Evolutionary conservation across 2,113 vertebrate species (phyloP).

Genomic region (Pavo muticus): DNA sequence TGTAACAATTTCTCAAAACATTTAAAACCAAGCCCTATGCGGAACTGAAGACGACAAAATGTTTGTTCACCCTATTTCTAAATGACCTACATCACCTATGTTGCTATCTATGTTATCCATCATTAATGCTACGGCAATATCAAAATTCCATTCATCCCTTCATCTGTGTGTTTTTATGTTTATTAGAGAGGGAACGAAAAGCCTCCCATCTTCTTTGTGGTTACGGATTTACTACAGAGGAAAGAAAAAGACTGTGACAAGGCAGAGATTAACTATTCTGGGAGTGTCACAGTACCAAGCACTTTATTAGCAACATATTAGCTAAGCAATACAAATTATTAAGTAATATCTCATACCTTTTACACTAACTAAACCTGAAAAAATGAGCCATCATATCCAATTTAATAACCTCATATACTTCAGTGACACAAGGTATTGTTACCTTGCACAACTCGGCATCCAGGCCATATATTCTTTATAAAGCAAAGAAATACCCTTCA

Average conservation of each 20-base stretch:
- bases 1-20: background rate
- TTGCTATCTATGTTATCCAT: background rate
- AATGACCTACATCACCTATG: background rate
- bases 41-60: background rate
- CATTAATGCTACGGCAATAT: background rate
- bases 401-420: background rate
- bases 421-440: background rate
- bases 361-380: background rate
- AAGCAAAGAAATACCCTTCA: background rate
- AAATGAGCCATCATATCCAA: background rate
- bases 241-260: background rate
- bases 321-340: background rate
- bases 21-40: background rate
- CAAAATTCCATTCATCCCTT: background rate
- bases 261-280: background rate
- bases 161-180: background rate
- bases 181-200: background rate
- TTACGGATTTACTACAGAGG: background rate
- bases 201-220: background rate
- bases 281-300: background rate
- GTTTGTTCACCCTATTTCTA: background rate
- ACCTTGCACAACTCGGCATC: background rate
- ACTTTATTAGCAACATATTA: background rate
- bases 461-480: background rate
- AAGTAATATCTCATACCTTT: accelerated